Percentiles rank a stretch among this genome's conserved stretches.
Evolutionary conservation across 2,888 invertebrate species (phyloP).

Genomic region (Drosophila siamana): DNA sequence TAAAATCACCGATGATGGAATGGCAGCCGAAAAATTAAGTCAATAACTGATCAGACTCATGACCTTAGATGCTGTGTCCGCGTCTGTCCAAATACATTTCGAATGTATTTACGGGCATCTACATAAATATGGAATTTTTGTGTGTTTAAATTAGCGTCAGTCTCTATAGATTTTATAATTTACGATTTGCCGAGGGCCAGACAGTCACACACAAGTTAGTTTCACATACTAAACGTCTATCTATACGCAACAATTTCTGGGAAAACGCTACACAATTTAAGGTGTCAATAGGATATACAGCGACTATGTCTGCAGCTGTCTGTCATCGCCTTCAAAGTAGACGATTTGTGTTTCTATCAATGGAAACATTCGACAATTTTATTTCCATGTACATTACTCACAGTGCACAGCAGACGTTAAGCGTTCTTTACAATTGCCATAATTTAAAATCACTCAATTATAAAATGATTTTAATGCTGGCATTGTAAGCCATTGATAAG

Average conservation of each 20-base stretch:
- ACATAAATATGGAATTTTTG: constrained; percentile 47
- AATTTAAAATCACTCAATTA: no score
- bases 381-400: no score
- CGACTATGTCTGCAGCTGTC: no score
- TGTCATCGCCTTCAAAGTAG: no score
- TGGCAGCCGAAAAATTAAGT: constrained; percentile 65
- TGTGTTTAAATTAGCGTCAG: constrained; percentile 61
- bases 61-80: constrained; percentile 50
- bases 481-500: no score
- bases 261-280: constrained; percentile 19
- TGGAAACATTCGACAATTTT: no score
- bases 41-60: constrained; percentile 64
- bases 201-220: constrained; percentile 16
- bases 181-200: constrained; percentile 45
- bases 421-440: no score
- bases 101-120: constrained; percentile 8
- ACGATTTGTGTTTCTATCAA: no score
- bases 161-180: no score
- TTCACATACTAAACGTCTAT: not conserved
- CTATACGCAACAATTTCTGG: constrained; percentile 1
- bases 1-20: constrained; percentile 59
- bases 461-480: no score
- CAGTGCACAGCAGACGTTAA: no score
- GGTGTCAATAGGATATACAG: constrained; percentile 20
- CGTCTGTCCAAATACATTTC: constrained; percentile 13